A percentile compares a stretch with the other conserved stretches of the same genome.
These are phyloP conservation scores for Aplocera efformata DNA, from an alignment of 2,888 invertebrate genomes.

Conservation along the genomic window DNA sequence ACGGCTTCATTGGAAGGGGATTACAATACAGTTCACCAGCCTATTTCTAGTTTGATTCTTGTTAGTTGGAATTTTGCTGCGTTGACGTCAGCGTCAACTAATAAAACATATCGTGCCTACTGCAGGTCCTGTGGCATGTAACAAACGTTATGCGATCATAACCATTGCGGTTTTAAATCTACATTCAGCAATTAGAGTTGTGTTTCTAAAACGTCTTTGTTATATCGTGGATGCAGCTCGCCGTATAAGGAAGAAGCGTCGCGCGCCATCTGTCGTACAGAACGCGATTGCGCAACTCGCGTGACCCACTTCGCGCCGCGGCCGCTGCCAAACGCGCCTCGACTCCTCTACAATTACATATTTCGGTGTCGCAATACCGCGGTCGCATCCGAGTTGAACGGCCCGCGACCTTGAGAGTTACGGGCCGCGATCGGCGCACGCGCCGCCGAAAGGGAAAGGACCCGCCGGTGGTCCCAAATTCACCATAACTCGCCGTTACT, in stretches of 20 bases:
- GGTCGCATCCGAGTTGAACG: slow-evolving; percentile 80
- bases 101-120: slow-evolving; percentile 27
- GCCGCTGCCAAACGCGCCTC: slow-evolving; percentile 74
- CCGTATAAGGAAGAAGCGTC: slow-evolving; percentile 69
- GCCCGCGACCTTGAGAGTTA: slow-evolving; percentile 77
- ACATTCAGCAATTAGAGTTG: slow-evolving; percentile 26
- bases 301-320: slow-evolving; percentile 71
- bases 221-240: slow-evolving; percentile 27
- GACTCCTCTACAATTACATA: slow-evolving; percentile 78
- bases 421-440: slow-evolving; percentile 44
- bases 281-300: slow-evolving; percentile 64
- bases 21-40: slow-evolving; percentile 22
- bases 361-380: slow-evolving; percentile 75
- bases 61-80: slow-evolving; percentile 31
- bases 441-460: slow-evolving; percentile 76
- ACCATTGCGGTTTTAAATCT: slow-evolving; percentile 35
- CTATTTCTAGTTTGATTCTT: slow-evolving; percentile 32
- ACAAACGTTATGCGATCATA: slow-evolving; percentile 37
- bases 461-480: slow-evolving; percentile 53
- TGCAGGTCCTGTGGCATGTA: background rate
- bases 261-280: slow-evolving; percentile 73
- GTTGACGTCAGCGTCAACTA: slow-evolving; percentile 27
- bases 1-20: slow-evolving; percentile 10
- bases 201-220: slow-evolving; percentile 40
- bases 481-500: slow-evolving; percentile 39